Conservation (phyloP, 1,140 invertebrate genomes). For the Leptopilina boulardi region DNA sequence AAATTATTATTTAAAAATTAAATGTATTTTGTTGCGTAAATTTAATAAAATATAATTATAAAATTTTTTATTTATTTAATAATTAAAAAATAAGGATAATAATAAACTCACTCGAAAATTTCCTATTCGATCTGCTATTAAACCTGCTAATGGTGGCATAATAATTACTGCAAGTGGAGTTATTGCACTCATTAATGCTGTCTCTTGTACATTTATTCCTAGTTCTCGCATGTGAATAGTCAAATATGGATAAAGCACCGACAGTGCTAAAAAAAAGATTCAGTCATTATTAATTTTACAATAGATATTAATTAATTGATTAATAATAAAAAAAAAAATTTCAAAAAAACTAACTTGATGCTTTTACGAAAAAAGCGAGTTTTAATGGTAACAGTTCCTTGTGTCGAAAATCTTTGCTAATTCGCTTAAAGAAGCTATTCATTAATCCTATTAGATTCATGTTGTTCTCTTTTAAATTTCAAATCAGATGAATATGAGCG, state of each 20-base stretch:
- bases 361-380: constrained; percentile 86
- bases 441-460: constrained; percentile 76
- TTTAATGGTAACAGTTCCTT: constrained; percentile 85
- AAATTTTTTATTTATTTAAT: too few species aligned
- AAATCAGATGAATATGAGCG: background rate
- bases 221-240: constrained; percentile 91
- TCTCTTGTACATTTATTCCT: constrained; percentile 89
- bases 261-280: constrained; percentile 78
- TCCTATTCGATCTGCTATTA: constrained; percentile 87
- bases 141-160: constrained; percentile 86
- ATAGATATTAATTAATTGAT: background rate
- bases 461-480: background rate
- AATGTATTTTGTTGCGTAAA: too few species aligned
- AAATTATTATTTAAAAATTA: too few species aligned
- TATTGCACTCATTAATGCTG: constrained; percentile 90
- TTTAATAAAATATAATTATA: too few species aligned
- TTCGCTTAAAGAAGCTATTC: constrained; percentile 80
- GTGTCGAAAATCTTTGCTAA: constrained; percentile 82
- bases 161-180: constrained; percentile 87
- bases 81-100: constrained; percentile 10
- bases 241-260: constrained; percentile 88
- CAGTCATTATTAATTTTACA: constrained; percentile 30
- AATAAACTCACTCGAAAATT: constrained; percentile 83
- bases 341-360: constrained; percentile 81
- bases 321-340: constrained; percentile 42